Conservation (phyloP, 1,140 invertebrate genomes). For the Bombus pyrosoma region DNA sequence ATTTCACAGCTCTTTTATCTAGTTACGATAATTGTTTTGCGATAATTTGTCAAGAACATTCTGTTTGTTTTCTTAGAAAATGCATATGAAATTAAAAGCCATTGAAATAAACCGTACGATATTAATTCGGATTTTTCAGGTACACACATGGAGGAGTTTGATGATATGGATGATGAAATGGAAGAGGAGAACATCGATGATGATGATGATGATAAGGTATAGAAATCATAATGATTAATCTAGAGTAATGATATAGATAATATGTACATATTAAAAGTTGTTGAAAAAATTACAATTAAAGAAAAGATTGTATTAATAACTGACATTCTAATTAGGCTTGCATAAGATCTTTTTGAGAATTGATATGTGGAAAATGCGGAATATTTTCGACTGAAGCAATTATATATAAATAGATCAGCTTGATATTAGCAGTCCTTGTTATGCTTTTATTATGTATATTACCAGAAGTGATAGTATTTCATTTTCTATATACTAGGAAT, state of each 20-base stretch:
- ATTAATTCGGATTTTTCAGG: constrained; percentile 67
- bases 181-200: constrained; percentile 90
- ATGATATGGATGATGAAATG: constrained; percentile 90
- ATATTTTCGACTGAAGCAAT: constrained; percentile 32
- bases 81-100: background rate
- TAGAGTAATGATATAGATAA: background rate
- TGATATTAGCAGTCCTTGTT: constrained; percentile 1
- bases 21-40: background rate
- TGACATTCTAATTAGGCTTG: constrained; percentile 41
- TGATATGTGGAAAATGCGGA: constrained; percentile 32
- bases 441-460: constrained; percentile 61
- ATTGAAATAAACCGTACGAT: background rate
- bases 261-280: constrained; percentile 43
- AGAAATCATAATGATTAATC: background rate
- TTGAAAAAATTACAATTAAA: background rate
- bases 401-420: background rate
- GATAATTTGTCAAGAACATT: background rate
- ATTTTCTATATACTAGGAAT: constrained; percentile 75
- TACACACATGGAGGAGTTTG: constrained; percentile 88
- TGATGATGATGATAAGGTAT: constrained; percentile 87
- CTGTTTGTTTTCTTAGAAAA: background rate
- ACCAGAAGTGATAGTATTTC: constrained; percentile 41
- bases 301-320: constrained; percentile 38
- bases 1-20: background rate
- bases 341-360: background rate